Evolutionary conservation across 2,797 vertebrate species (phyloP), one percentile per base, ranked within the genome.

Genomic region (Phalloptychus januarius): DNA sequence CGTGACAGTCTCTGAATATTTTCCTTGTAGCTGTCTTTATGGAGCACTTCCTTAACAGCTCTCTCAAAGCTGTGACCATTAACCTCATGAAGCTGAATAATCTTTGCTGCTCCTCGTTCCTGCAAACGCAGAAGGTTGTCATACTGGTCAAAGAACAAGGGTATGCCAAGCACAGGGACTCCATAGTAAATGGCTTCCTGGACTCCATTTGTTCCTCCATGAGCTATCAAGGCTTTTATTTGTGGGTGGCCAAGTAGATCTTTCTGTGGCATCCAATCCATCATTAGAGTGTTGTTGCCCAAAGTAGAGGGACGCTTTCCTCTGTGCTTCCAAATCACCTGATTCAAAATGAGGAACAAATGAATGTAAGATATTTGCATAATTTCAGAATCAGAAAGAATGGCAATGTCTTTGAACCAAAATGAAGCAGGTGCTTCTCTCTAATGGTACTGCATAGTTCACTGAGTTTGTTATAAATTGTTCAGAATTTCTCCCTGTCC

Each of bases 211-310:
- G 93, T 95, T 81, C 95, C 95, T 73, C 95, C 94, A 2, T 95
- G 95, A 54, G 93, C 90, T 18, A 95, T 86, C 54, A 95, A 95
- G 18, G 85, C 88, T 87, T 89, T 94, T 75, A 83, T 92, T 88
- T 95, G 94, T 0, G 93, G 84, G 75, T 95, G 95, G 28, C 93
- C 95, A 75, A 96, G 85, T n/a, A 95, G 94, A 79, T 95, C 94
- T 61, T 90, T 95, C 84, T 96, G 95, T 13, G 94, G 95, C 89
- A 96, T 92, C 95, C 95, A 95, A 40, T 94, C 80, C 33, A 95
- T 85, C 1, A 96, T 83, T 70, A 95, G 61, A 33, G 94, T 95
- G 89, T 95, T 96, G 85, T 95, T 94, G 28, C 94, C 95, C 79
- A 94, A 40, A 23, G 88, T 85, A 52, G 92, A 87, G 0, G 94